These are phyloP conservation scores for Phanerotoma sp. DNA, from an alignment of 2,888 invertebrate genomes.

Conservation along the genomic window DNA sequence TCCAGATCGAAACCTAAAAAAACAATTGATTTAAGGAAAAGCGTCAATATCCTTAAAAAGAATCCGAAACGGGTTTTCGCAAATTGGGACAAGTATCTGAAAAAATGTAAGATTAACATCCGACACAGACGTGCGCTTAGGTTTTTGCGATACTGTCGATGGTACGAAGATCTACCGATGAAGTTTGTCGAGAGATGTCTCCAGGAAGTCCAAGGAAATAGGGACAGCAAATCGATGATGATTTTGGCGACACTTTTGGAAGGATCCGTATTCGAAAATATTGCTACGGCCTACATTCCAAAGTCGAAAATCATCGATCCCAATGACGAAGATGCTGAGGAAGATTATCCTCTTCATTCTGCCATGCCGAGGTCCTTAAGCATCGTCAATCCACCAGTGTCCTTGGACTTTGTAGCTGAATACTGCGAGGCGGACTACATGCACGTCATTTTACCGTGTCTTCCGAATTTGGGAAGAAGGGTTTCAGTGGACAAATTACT, in stretches of 20 bases:
- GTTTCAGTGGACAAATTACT: slow-evolving; percentile 33
- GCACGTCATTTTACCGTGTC: slow-evolving; percentile 21
- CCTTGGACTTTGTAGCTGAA: slow-evolving; percentile 32
- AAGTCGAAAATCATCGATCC: slow-evolving; percentile 31
- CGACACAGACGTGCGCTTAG: neutral
- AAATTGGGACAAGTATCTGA: slow-evolving; percentile 33
- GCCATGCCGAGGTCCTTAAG: slow-evolving; percentile 30
- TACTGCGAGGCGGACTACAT: slow-evolving; percentile 43
- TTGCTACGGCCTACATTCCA: slow-evolving; percentile 40
- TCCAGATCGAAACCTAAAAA: no score
- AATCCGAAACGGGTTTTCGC: slow-evolving; percentile 25
- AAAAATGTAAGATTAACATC: neutral
- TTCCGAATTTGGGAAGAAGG: slow-evolving; percentile 36
- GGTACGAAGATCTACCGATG: slow-evolving; percentile 47
- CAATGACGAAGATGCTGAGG: slow-evolving; percentile 21
- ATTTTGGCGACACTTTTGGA: slow-evolving; percentile 38
- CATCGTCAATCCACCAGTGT: slow-evolving; percentile 45
- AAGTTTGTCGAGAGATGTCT: slow-evolving; percentile 32
- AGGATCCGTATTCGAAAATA: slow-evolving; percentile 29
- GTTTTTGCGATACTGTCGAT: slow-evolving; percentile 39
- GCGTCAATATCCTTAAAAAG: neutral
- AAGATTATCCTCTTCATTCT: neutral
- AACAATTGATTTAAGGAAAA: slow-evolving; percentile 9
- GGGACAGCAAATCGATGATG: slow-evolving; percentile 2
- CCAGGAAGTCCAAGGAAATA: slow-evolving; percentile 2